phyloP scores from a whole-genome alignment of 37 sponge, comb jelly and placozoan genomes.

The Chondrilla cf. caribensis region DNA sequence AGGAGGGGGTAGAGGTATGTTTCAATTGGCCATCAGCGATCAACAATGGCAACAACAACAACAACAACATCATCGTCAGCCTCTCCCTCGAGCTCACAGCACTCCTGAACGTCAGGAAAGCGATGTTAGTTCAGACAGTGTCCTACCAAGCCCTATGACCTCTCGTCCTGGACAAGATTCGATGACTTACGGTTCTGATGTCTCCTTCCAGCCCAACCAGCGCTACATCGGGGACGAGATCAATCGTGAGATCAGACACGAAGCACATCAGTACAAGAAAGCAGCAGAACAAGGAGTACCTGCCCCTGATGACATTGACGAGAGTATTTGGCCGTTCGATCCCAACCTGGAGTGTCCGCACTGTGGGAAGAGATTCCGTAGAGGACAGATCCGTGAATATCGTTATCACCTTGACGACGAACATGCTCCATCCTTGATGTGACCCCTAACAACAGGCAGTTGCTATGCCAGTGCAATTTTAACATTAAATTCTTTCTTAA shows the following conservation, averaged over 20 bases:
- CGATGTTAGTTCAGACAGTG: neutral
- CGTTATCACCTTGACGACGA: constrained; percentile 12
- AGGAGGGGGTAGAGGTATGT: neutral
- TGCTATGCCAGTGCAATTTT: no score
- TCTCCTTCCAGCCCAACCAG: neutral
- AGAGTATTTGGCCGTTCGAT: constrained; percentile 1
- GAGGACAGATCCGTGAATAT: constrained; percentile 17
- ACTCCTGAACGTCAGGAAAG: neutral
- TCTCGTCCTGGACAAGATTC: neutral
- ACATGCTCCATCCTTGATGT: no score
- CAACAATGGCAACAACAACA: neutral
- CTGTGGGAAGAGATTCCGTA: neutral
- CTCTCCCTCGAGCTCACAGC: neutral
- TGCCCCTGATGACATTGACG: neutral
- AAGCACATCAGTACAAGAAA: neutral
- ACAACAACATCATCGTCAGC: neutral
- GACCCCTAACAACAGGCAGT: no score
- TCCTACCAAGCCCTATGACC: neutral
- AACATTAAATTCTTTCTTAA: no score
- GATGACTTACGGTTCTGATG: neutral
- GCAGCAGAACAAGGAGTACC: neutral
- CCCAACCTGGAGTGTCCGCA: neutral
- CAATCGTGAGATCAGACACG: constrained; percentile 13
- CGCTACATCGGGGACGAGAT: constrained; percentile 5
- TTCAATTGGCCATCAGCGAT: neutral